Evolutionary conservation across 2,888 invertebrate genomes (phyloP).

Genomic region (Arrhopalites spinosus): DNA sequence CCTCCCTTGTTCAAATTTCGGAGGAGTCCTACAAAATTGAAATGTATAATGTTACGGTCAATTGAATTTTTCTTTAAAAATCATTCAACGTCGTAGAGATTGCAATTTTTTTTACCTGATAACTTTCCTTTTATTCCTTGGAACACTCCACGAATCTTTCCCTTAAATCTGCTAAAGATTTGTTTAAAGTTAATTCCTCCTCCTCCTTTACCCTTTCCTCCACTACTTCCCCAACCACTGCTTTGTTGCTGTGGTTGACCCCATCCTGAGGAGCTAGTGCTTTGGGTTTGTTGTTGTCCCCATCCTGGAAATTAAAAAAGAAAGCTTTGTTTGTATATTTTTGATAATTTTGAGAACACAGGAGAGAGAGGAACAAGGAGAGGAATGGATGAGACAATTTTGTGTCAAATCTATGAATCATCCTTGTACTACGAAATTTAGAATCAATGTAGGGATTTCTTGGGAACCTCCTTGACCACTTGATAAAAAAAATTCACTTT

Average conservation of each 20-base stretch:
- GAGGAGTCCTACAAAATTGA: constrained; percentile 14
- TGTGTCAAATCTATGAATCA: too few species aligned
- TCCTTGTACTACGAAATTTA: background rate
- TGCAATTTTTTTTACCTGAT: constrained; percentile 11
- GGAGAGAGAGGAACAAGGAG: too few species aligned
- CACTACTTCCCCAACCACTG: constrained; percentile 13
- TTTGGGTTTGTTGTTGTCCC: constrained; percentile 27
- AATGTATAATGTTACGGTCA: too few species aligned
- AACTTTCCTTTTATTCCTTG: constrained; percentile 37
- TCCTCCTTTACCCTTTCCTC: constrained; percentile 35
- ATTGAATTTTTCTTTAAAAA: too few species aligned
- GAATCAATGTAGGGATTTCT: too few species aligned
- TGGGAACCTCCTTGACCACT: too few species aligned
- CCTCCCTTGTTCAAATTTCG: constrained; percentile 38
- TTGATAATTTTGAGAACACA: too few species aligned
- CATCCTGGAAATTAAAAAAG: constrained; percentile 18
- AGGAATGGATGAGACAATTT: too few species aligned
- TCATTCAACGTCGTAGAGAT: too few species aligned
- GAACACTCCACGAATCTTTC: constrained; percentile 34
- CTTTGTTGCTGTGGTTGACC: constrained; percentile 18
- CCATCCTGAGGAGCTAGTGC: constrained; percentile 30
- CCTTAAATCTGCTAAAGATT: constrained; percentile 35
- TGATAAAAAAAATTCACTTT: too few species aligned
- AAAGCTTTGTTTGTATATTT: too few species aligned
- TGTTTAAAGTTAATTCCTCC: constrained; percentile 34